phyloP scores from a whole-genome alignment of 2,113 vertebrate species.

The Gambusia holbrooki region DNA sequence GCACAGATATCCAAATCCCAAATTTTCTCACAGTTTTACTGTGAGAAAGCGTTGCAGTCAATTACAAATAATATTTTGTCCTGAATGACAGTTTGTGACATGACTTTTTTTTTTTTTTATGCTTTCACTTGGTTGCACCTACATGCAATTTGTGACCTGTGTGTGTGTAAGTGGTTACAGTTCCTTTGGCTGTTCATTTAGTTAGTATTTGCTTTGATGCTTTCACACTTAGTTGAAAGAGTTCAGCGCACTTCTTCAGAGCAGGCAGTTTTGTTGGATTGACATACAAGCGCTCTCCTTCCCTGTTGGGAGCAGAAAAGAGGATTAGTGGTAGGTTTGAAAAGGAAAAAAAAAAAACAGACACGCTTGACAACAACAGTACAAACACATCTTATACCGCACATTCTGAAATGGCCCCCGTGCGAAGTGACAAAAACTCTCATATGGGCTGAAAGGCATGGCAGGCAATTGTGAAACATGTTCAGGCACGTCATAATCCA shows the following conservation, averaged over 20 bases:
- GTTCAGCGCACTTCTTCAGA: conserved; percentile 37
- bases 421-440: conserved; percentile 65
- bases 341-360: conserved; percentile 29
- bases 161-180: conserved; percentile 8
- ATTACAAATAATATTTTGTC: background rate
- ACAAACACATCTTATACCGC: conserved; percentile 51
- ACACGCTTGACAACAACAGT: conserved; percentile 68
- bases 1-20: background rate
- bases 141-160: background rate
- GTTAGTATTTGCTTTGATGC: conserved; percentile 35
- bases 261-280: conserved; percentile 35
- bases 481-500: conserved; percentile 35
- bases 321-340: conserved; percentile 57
- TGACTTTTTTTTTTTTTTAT: background rate
- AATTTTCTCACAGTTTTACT: background rate
- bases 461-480: conserved; percentile 48
- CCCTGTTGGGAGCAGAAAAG: conserved; percentile 52
- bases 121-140: background rate
- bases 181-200: conserved; percentile 18
- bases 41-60: background rate
- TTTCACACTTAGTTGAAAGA: conserved; percentile 38
- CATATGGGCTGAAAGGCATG: conserved; percentile 35
- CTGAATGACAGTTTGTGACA: background rate
- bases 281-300: conserved; percentile 38
- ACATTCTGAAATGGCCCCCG: conserved; percentile 53